These are phyloP conservation scores for Regulus satrapa DNA, from an alignment of 2,113 vertebrate species.

Conservation along the genomic window DNA sequence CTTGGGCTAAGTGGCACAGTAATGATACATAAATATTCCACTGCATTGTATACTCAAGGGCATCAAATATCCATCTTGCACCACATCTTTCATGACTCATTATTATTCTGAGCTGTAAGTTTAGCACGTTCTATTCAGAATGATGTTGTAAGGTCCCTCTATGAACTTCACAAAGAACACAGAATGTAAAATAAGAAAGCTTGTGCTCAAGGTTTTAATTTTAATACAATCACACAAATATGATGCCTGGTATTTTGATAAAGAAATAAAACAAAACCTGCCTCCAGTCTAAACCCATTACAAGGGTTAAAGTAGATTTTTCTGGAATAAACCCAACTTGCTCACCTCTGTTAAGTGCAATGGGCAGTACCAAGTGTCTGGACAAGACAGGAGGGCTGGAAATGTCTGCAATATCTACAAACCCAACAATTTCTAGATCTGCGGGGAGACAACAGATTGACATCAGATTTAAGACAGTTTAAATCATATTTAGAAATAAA, in stretches of 20 bases:
- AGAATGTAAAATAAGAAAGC: neutral
- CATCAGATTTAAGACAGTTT: neutral
- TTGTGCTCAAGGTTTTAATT: neutral
- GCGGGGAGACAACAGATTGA: conserved; percentile 14
- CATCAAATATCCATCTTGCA: neutral
- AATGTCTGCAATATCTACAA: conserved; percentile 97
- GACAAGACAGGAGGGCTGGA: conserved; percentile 95
- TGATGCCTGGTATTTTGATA: neutral
- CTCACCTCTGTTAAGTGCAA: conserved; percentile 96
- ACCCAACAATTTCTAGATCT: conserved; percentile 97
- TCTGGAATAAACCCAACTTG: neutral
- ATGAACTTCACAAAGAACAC: neutral
- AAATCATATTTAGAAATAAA: neutral
- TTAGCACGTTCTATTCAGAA: neutral
- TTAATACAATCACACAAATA: neutral
- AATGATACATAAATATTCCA: neutral
- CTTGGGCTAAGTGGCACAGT: neutral
- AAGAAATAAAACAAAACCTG: neutral
- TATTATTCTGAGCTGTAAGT: neutral
- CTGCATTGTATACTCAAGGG: neutral
- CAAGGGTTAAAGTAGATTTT: neutral
- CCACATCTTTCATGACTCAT: neutral
- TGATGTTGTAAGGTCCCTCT: neutral
- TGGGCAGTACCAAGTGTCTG: conserved; percentile 93
- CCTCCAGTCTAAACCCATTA: neutral